A percentile compares a stretch with the other conserved stretches of the same genome.
phyloP scores from a whole-genome alignment of 2,888 invertebrate genomes.

The Drosophila anomelani region DNA sequence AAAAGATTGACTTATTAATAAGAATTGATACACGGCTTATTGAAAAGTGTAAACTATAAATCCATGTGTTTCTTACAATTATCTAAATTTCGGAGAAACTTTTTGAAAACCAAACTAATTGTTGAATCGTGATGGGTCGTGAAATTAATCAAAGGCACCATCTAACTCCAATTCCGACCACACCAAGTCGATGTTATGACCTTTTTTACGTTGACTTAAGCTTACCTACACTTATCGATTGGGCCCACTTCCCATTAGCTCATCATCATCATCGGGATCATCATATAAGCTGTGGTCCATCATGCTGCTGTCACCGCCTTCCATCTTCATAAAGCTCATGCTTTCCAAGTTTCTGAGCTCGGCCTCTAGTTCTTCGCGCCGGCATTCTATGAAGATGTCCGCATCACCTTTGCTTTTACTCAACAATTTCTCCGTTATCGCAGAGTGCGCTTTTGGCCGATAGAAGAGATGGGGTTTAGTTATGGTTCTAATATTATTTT shows the following conservation, averaged over 20 bases:
- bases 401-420: constrained; percentile 86
- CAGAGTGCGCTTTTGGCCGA: constrained; percentile 91
- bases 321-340: constrained; percentile 44
- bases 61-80: constrained; percentile 5
- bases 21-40: background rate
- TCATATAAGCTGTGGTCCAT: constrained; percentile 54
- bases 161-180: constrained; percentile 2
- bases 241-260: constrained; percentile 16
- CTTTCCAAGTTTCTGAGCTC: constrained; percentile 58
- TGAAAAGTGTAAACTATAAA: background rate
- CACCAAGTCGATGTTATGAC: constrained; percentile 2
- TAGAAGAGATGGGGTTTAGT: constrained; percentile 95
- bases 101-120: background rate
- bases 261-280: constrained; percentile 36
- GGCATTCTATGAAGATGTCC: constrained; percentile 48
- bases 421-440: constrained; percentile 88
- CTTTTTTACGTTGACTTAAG: background rate
- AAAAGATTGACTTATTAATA: background rate
- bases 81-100: constrained; percentile 3
- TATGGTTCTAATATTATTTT: constrained; percentile 94
- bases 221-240: constrained; percentile 43
- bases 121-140: constrained; percentile 3
- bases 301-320: constrained; percentile 53
- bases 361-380: constrained; percentile 53
- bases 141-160: constrained; percentile 15